Conservation (phyloP, 2,797 vertebrate species). For the Enteromius anoplus region DNA sequence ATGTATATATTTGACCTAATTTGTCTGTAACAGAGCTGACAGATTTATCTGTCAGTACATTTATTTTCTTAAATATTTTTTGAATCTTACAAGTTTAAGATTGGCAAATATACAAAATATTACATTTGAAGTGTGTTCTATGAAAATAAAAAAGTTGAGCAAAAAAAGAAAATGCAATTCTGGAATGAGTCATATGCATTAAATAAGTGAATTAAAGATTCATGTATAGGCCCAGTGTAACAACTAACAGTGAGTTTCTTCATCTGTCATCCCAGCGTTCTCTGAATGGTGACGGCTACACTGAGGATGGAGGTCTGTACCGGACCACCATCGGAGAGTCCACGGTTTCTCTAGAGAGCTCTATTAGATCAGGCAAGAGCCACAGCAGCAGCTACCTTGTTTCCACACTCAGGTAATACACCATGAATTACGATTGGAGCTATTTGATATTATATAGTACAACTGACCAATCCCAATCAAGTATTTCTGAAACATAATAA, state of each 20-base stretch:
- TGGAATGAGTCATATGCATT: too few relatives aligned
- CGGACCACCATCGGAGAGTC: conserved; percentile 86
- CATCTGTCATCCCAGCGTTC: conserved; percentile 74
- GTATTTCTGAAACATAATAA: not conserved
- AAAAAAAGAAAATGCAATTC: too few relatives aligned
- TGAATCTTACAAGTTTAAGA: too few relatives aligned
- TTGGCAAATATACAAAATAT: too few relatives aligned
- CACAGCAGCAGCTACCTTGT: conserved; percentile 77
- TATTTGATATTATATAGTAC: not conserved
- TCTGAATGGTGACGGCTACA: conserved; percentile 82
- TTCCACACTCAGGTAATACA: conserved; percentile 77
- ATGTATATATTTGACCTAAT: too few relatives aligned
- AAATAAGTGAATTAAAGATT: not conserved
- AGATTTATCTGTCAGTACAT: too few relatives aligned
- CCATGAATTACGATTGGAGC: not conserved
- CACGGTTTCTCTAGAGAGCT: conserved; percentile 84
- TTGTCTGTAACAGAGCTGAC: too few relatives aligned
- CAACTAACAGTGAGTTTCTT: not conserved
- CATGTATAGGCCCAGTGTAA: not conserved
- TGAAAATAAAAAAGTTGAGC: too few relatives aligned
- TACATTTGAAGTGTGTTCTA: too few relatives aligned
- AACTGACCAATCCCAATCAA: not conserved
- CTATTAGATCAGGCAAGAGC: conserved; percentile 82
- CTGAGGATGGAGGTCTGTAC: conserved; percentile 82
- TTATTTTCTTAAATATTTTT: too few relatives aligned